Evolutionary conservation across 2,113 vertebrate genomes (phyloP), one percentile per base, ranked within the genome.

Genomic region (Oreotragus oreotragus): DNA sequence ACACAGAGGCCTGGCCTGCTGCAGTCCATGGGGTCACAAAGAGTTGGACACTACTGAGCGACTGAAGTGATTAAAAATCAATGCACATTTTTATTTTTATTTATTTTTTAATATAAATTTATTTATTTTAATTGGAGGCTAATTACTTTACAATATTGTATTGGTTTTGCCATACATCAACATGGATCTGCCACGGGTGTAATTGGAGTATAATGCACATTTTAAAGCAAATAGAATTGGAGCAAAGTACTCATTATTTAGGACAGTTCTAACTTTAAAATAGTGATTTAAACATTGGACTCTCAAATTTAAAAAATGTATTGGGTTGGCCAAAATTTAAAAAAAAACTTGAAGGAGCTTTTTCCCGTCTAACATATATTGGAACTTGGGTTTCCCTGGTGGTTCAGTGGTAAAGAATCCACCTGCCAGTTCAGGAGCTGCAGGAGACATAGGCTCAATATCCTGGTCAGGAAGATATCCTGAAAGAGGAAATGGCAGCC

Each of bases 21-120:
- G 10, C 19, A 39, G n/a, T 23, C 19, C 66, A 39, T 23, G 19
- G 19, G n/a, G 5, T 70, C 66, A 70, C n/a, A 70, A 39, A 70
- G 66, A 70, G n/a, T 23, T 70, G 36, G 19, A 39, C n/a, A 39
- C 66, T 39, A 39, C 9, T 70, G 66, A 70, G n/a, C 0, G 0
- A 39, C 66, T 70, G 19, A 70, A 70, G 19, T 70, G 19, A 70
- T 27, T 25, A 76, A 43, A 76, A 27, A 84, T 2, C 0, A 73
- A n/a, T 0, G 36, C 10, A 36, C 0, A 4, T 81, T 92, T 76
- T 27, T 0, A 7, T n/a, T n/a, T n/a, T n/a, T n/a, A n/a, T n/a
- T n/a, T n/a, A n/a, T n/a, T n/a, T n/a, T n/a, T n/a, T n/a, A n/a
- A n/a, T n/a, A n/a, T n/a, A n/a, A n/a, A n/a, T n/a, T n/a, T n/a